Base-by-base conservation (phyloP, 2,888 invertebrate species). In the Blera fallax region DNA sequence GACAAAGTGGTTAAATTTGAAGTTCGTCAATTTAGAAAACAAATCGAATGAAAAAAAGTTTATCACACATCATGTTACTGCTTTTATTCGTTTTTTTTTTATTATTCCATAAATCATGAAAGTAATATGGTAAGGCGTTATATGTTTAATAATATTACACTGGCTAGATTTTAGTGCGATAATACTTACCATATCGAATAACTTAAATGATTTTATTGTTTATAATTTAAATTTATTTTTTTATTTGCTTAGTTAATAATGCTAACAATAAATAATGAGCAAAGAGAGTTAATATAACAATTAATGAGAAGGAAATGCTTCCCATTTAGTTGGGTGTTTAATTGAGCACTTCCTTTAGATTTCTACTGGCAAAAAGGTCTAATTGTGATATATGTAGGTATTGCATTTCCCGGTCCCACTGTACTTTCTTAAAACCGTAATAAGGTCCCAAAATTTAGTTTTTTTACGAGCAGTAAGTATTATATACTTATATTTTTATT, bases 321-420 rank as follows among this genome's bases (percentile, higher is more conserved):
- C 84, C 79, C 74, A 65, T 74, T 73, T 58, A 65, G 60, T 70
- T 80, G 74, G 70, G 74, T 64, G 45, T 70, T 79, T 52, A 45
- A 24, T 65, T 34, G 18, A 64, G 58, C 74, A 76, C 16, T 79
- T 70, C 50, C 62, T 32, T 16, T 18, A 29, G 8, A 56, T 37
- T 69, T 40, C 43, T 58, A 34, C 24, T 32, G 40, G 16, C 16
- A 64, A 62, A 69, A 24, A 18, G n/a, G 52, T n/a, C 48, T 50
- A 40, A 76, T 34, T 40, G 24, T 40, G 18, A 69, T 48, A 56
- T 52, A 69, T 48, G 48, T 52, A 45, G 21, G 34, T 74, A 64
- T 74, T 70, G 58, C 27, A 67, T 76, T 50, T 73, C 48, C 62
- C 60, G 70, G 64, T 69, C 64, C 80, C 74, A 62, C 34, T 62